These are phyloP conservation scores for Amblyraja radiata DNA, from an alignment of 2,797 vertebrate genomes.

Conservation along the genomic window DNA sequence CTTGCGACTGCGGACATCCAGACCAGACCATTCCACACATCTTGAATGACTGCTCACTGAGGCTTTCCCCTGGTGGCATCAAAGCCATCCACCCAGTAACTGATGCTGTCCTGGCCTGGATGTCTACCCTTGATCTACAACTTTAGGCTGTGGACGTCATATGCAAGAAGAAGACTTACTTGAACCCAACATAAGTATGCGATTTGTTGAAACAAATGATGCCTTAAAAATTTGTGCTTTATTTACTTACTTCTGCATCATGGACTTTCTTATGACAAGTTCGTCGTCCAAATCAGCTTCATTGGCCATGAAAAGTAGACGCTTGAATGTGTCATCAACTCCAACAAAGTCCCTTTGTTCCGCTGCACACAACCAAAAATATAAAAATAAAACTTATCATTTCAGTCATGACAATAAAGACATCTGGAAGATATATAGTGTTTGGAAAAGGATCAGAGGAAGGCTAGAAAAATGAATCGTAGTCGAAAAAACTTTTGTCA, in stretches of 20 bases:
- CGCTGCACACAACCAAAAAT: slow-evolving; percentile 57
- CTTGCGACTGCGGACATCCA: too few species aligned
- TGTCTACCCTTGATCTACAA: too few species aligned
- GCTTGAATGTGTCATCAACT: slow-evolving; percentile 81
- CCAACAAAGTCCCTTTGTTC: slow-evolving; percentile 96
- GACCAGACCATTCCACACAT: too few species aligned
- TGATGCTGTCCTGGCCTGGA: too few species aligned
- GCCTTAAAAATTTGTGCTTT: background rate
- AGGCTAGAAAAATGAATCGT: background rate
- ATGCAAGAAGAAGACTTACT: background rate
- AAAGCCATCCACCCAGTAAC: too few species aligned
- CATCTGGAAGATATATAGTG: background rate
- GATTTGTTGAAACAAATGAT: background rate
- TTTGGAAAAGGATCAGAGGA: background rate
- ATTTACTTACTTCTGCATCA: slow-evolving; percentile 83
- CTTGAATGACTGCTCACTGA: too few species aligned
- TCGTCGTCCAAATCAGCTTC: slow-evolving; percentile 96
- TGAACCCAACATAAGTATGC: background rate
- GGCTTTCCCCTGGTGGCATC: too few species aligned
- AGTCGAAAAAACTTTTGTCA: background rate
- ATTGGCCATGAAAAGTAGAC: slow-evolving; percentile 94
- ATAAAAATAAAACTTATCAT: slow-evolving; percentile 45
- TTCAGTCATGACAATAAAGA: slow-evolving; percentile 26
- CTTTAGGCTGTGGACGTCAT: too few species aligned
- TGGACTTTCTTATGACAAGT: slow-evolving; percentile 81